Evolutionary conservation across 2,797 vertebrate species (phyloP).

Genomic region (Somateria mollissima): DNA sequence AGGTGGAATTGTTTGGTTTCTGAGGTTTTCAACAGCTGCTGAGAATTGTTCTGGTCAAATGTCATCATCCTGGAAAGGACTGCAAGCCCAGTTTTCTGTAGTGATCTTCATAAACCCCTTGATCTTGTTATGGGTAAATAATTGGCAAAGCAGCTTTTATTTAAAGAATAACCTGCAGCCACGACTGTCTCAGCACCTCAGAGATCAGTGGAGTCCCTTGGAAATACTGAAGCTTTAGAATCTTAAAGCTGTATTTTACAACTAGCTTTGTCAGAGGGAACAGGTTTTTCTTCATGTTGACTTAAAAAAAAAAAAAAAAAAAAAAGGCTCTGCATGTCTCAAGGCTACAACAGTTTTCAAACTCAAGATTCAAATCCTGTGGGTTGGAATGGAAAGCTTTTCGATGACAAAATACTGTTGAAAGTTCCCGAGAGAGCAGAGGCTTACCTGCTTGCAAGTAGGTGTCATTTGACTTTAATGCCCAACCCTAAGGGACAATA

Average conservation of each 20-base stretch:
- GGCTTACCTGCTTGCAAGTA: conserved; percentile 5
- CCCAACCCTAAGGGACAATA: conserved; percentile 34
- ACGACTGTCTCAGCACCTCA: neutral
- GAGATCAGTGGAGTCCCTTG: neutral
- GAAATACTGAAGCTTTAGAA: neutral
- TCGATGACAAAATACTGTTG: conserved; percentile 1
- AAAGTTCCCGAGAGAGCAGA: neutral
- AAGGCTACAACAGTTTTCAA: neutral
- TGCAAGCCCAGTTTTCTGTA: neutral
- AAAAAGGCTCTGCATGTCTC: neutral
- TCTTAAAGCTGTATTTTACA: neutral
- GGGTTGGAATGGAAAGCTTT: conserved; percentile 11
- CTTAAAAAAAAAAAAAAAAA: neutral
- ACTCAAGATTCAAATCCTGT: conserved; percentile 50
- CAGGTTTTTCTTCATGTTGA: neutral
- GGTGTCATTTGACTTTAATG: conserved; percentile 30
- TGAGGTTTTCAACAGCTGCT: conserved; percentile 70
- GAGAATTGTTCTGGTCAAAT: conserved; percentile 12
- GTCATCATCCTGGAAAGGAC: neutral
- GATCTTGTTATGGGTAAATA: neutral
- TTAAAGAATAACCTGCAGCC: neutral
- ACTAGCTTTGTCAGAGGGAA: neutral
- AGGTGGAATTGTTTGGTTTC: conserved; percentile 71
- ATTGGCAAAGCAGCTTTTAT: neutral
- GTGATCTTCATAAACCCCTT: neutral